Base-by-base conservation (phyloP, 1,140 invertebrate species). In the Mya arenaria region DNA sequence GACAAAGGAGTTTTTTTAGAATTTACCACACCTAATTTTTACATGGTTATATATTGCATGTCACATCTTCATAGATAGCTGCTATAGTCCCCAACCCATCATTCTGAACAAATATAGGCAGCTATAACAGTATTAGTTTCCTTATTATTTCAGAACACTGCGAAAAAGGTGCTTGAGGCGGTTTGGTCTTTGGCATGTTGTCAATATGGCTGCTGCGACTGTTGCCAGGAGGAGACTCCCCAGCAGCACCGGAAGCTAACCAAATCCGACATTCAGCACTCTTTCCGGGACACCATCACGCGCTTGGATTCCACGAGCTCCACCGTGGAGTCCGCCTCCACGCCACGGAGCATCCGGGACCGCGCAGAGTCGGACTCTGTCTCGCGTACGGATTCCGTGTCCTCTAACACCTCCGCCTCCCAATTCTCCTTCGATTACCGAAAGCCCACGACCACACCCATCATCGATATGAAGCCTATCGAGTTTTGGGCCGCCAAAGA, bases 401-500 rank as follows among this genome's bases (percentile, higher is more conserved):
- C 89, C 5, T 91, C 90, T 6, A 81, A 81, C 8, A 85, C 86
- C 39, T 83, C 86, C 60, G 44, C 84, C 48, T 81, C 77, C 82
- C 63, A 89, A 83, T 72, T 82, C 48, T 87, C 84, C 34, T 73
- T 73, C 10, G 87, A 90, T 36, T 89, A 85, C 73, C 84, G 85
- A 37, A 84, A 88, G 58, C 85, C 87, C 17, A 87, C 84, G 1
- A 85, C 87, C 0, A 92, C 92, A n/a, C 92, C 92, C 0, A 84
- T 93, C 23, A 92, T 93, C 69, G 92, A 93, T 80, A 92, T 93
- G 90, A 92, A 91, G 62, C 92, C 92, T n/a, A 93, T 93, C 37
- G 92, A 93, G 80, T 93, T 93, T 86, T 93, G 92, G 92, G 88
- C 92, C 10, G 92, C 92, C n/a, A 86, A 87, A 71, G 92, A 93